Conservation (phyloP, 2,797 vertebrate genomes). For the Coluber constrictor region DNA sequence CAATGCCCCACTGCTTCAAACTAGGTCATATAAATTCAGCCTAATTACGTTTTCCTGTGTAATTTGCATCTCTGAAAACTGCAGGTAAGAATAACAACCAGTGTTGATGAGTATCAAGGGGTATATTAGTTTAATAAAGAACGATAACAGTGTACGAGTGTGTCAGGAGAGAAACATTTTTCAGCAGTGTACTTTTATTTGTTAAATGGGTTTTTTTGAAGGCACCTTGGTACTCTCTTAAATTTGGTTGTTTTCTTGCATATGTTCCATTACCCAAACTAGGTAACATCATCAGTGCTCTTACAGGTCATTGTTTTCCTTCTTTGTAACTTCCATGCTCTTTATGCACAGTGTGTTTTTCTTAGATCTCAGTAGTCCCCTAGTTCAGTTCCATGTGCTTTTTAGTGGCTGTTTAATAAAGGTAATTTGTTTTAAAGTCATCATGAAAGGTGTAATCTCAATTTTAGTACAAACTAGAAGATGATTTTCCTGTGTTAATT, state of each 20-base stretch:
- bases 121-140: not conserved
- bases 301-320: not conserved
- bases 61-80: not conserved
- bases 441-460: not conserved
- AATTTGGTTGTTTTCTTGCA: not conserved
- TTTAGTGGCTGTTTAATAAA: not conserved
- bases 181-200: not conserved
- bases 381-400: not conserved
- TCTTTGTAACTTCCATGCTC: no score
- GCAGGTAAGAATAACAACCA: not conserved
- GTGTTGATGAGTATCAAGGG: not conserved
- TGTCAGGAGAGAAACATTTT: not conserved
- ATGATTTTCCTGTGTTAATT: not conserved
- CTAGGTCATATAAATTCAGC: not conserved
- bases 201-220: not conserved
- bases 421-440: not conserved
- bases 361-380: no score
- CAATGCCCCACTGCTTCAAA: not conserved
- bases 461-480: not conserved
- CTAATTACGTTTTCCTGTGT: not conserved
- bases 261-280: not conserved
- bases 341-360: not conserved
- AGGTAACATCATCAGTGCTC: not conserved
- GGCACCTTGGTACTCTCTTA: not conserved
- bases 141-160: not conserved